A percentile compares a stretch with the other conserved stretches of the same genome.
These are phyloP conservation scores for Leptopilina drosophilae DNA, from an alignment of 2,888 invertebrate genomes.

Conservation along the genomic window DNA sequence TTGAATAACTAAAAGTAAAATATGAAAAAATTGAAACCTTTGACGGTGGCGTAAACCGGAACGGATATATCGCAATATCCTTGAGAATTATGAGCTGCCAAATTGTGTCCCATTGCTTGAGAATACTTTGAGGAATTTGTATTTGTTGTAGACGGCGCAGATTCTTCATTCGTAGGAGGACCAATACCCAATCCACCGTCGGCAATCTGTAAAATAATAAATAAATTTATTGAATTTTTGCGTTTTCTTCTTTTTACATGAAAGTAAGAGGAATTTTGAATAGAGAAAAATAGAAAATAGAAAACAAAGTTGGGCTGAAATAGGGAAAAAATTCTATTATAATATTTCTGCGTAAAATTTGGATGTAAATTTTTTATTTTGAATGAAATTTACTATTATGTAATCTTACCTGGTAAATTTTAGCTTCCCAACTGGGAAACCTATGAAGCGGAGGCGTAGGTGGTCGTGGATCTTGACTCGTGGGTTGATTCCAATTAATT, in stretches of 20 bases:
- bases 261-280: no score
- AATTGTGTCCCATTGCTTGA: constrained; percentile 73
- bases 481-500: constrained; percentile 76
- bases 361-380: no score
- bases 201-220: constrained; percentile 66
- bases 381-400: neutral
- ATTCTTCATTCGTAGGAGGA: constrained; percentile 72
- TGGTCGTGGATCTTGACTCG: constrained; percentile 79
- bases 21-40: constrained; percentile 78
- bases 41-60: constrained; percentile 97
- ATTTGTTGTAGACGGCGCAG: constrained; percentile 67
- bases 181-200: constrained; percentile 75
- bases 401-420: constrained; percentile 89
- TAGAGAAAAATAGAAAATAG: no score
- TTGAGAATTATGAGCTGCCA: constrained; percentile 80
- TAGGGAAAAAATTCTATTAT: no score
- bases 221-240: no score
- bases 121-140: constrained; percentile 75
- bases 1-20: neutral
- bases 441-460: constrained; percentile 95
- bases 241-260: no score
- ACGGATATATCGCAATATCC: constrained; percentile 94
- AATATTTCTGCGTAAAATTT: no score
- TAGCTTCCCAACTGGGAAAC: constrained; percentile 96
- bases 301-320: no score